Evolutionary conservation across 2,113 vertebrate species (phyloP).

Genomic region (Cyanocitta stelleri): DNA sequence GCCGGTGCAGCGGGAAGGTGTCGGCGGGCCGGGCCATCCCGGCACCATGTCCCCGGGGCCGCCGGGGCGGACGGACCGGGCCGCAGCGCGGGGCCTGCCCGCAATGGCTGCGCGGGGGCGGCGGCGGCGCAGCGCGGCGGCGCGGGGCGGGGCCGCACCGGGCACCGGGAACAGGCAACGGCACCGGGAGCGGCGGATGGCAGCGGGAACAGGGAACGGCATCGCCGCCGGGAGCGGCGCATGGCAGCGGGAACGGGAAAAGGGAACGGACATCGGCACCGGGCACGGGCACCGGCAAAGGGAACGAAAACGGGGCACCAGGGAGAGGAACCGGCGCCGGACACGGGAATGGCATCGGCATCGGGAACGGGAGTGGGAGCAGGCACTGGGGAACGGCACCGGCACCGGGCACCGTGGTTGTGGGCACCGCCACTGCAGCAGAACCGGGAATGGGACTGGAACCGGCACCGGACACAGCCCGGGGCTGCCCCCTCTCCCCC

Average conservation of each 20-base stretch:
- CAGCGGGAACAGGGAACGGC: neutral
- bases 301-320: neutral
- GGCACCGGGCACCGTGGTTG: neutral
- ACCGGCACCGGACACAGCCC: neutral
- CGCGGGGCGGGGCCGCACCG: neutral
- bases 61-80: neutral
- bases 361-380: neutral
- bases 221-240: neutral
- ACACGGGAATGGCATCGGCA: neutral
- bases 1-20: constrained; percentile 83
- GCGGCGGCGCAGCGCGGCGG: neutral
- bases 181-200: neutral
- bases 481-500: neutral
- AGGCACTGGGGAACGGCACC: too few relatives aligned
- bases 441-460: too few relatives aligned
- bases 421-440: neutral
- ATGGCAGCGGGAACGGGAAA: neutral
- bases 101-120: too few relatives aligned
- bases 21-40: constrained; percentile 75
- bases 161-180: neutral
- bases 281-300: neutral
- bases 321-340: neutral
- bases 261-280: neutral
- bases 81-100: neutral
- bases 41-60: constrained; percentile 22